Evolutionary conservation across 2,888 invertebrate species (phyloP).

Genomic region (Campaea margaritaria): DNA sequence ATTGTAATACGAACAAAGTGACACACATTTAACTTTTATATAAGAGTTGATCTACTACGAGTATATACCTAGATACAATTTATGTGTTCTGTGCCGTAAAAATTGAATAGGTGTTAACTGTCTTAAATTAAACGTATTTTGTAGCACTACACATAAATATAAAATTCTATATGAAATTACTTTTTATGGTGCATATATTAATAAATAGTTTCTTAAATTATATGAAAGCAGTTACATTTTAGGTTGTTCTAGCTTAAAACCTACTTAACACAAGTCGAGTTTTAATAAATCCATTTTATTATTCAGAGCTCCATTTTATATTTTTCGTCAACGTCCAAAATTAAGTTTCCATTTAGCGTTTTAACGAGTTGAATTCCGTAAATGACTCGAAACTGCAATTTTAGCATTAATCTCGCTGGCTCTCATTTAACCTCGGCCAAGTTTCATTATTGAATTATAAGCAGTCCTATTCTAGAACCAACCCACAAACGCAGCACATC

Average conservation of each 20-base stretch:
- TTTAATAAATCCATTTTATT: background rate
- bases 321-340: constrained; percentile 6
- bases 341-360: constrained; percentile 43
- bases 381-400: constrained; percentile 50
- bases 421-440: constrained; percentile 46
- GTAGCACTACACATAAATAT: too few relatives aligned
- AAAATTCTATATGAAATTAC: too few relatives aligned
- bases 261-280: background rate
- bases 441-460: constrained; percentile 50
- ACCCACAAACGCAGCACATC: background rate
- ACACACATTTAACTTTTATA: background rate
- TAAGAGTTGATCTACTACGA: too few relatives aligned
- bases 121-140: too few relatives aligned
- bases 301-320: background rate
- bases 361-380: constrained; percentile 45
- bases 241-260: too few relatives aligned
- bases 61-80: too few relatives aligned
- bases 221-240: too few relatives aligned
- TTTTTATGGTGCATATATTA: too few relatives aligned
- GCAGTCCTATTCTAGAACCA: constrained; percentile 41
- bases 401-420: constrained; percentile 43
- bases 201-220: too few relatives aligned
- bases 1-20: too few relatives aligned
- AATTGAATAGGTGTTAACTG: too few relatives aligned
- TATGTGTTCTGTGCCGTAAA: too few relatives aligned